These are phyloP conservation scores for Tachuris rubrigastra DNA, from an alignment of 2,113 vertebrate genomes.

Conservation along the genomic window DNA sequence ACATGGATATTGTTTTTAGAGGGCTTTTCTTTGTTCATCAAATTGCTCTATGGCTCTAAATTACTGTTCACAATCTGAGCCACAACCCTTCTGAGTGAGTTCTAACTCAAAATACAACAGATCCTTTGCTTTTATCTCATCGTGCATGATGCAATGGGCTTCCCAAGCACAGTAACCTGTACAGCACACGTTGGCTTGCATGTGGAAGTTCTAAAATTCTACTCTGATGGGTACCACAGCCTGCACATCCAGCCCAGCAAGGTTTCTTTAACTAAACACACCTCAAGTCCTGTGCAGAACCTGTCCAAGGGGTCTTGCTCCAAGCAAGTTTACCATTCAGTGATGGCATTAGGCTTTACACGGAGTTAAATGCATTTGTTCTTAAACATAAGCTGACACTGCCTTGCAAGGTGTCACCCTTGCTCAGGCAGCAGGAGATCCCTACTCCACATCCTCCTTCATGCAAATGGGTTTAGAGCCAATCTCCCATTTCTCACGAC, in stretches of 20 bases:
- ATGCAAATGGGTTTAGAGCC: background rate
- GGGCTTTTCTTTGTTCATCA: background rate
- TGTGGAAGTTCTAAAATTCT: background rate
- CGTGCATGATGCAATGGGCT: background rate
- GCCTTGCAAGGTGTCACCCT: background rate
- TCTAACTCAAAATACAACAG: background rate
- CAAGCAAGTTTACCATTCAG: background rate
- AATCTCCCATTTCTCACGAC: background rate
- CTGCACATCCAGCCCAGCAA: background rate
- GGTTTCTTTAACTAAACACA: background rate
- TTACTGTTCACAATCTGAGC: background rate
- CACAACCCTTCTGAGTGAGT: background rate
- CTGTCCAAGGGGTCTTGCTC: rapidly evolving
- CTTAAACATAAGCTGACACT: background rate
- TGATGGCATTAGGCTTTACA: background rate
- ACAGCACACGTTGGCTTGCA: rapidly evolving
- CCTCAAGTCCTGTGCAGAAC: background rate
- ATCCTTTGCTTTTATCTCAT: background rate
- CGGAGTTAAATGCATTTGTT: background rate
- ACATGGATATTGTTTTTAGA: background rate
- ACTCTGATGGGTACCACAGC: background rate
- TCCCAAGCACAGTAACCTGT: background rate
- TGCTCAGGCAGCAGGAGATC: background rate
- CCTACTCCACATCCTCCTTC: background rate
- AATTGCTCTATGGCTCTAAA: background rate